These are phyloP conservation scores for Drosophila triauraria DNA, from an alignment of 1,140 invertebrate species.

Conservation along the genomic window DNA sequence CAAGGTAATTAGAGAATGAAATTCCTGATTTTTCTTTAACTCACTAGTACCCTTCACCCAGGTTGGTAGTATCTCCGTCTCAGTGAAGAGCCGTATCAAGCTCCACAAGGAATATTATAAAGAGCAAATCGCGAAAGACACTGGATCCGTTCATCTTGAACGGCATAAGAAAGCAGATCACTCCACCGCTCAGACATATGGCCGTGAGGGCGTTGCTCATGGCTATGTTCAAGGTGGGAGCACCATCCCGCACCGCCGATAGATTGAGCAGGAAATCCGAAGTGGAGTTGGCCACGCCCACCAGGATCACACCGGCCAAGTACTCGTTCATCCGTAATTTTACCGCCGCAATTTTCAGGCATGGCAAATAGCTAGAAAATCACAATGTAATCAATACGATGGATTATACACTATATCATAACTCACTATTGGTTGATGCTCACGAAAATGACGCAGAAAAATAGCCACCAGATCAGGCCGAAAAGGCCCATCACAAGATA, in stretches of 20 bases:
- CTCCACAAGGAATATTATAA: constrained; percentile 32
- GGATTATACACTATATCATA: background rate
- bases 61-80: rapidly evolving
- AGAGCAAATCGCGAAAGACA: constrained; percentile 41
- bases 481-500: constrained; percentile 3
- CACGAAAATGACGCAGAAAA: constrained; percentile 25
- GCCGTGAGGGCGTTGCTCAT: constrained; percentile 24
- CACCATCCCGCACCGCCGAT: constrained; percentile 11
- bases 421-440: constrained; percentile 51
- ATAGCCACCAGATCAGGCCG: background rate
- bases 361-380: constrained; percentile 25
- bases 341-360: constrained; percentile 45
- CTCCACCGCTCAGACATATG: constrained; percentile 49
- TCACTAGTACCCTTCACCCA: constrained; percentile 22
- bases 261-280: constrained; percentile 54
- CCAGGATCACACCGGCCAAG: constrained; percentile 47
- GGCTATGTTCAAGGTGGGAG: constrained; percentile 20
- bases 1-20: background rate
- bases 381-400: background rate
- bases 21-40: background rate
- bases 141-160: constrained; percentile 48
- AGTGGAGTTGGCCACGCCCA: constrained; percentile 39
- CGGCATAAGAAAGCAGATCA: constrained; percentile 48
- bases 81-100: background rate
- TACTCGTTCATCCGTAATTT: constrained; percentile 52